Evolutionary conservation across 2,888 invertebrate genomes (phyloP).

Genomic region (Caenorhabditis virilis): DNA sequence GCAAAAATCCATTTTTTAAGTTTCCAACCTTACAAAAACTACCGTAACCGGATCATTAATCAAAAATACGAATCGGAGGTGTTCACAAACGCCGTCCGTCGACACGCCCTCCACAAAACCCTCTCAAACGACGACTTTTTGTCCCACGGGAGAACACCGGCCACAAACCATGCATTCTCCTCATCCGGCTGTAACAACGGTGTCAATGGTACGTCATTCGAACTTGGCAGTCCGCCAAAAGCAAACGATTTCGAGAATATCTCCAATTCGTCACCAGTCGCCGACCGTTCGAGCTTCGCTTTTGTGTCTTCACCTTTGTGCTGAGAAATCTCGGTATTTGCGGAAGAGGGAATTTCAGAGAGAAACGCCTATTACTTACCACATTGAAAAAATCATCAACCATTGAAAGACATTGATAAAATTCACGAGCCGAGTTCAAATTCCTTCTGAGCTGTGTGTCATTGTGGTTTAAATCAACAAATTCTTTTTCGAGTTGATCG

Average conservation of each 20-base stretch:
- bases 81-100: conserved; percentile 92
- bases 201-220: conserved; percentile 39
- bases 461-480: conserved; percentile 57
- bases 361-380: too few relatives aligned
- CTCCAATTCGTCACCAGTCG: conserved; percentile 23
- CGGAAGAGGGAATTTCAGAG: not conserved
- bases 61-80: conserved; percentile 89
- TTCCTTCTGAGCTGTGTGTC: conserved; percentile 45
- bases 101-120: conserved; percentile 94
- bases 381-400: conserved; percentile 55
- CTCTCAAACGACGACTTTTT: conserved; percentile 92
- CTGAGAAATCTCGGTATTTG: not conserved
- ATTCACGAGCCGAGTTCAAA: conserved; percentile 44
- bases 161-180: conserved; percentile 77
- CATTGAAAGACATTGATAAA: conserved; percentile 36
- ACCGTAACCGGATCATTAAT: conserved; percentile 90
- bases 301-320: conserved; percentile 33
- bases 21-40: conserved; percentile 70
- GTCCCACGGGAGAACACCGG: conserved; percentile 91
- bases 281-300: conserved; percentile 23
- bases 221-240: conserved; percentile 16
- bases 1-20: conserved; percentile 9
- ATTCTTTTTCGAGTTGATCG: conserved; percentile 41
- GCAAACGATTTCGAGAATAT: conserved; percentile 36
- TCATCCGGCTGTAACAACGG: conserved; percentile 24